Percentiles rank a stretch among this genome's conserved stretches.
phyloP scores from a whole-genome alignment of 1,140 invertebrate genomes.

The Brachionus manjavacas region DNA sequence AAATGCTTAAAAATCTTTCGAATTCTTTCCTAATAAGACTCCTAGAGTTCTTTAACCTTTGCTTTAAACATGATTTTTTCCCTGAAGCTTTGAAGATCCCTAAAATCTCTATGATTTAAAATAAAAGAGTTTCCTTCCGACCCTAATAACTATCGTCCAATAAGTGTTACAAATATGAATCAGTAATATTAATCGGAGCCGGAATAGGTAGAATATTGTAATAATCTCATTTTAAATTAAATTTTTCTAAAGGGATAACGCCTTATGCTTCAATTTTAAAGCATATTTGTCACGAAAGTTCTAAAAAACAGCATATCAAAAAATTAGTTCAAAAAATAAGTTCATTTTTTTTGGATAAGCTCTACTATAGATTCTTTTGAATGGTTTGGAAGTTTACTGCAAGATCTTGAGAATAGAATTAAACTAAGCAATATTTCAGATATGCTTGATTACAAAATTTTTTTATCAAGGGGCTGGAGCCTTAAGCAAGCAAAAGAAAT shows the following conservation, averaged over 20 bases:
- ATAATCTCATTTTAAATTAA: too few species aligned
- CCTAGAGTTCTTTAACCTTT: too few species aligned
- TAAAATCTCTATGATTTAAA: too few species aligned
- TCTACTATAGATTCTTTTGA: background rate
- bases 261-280: slow-evolving; percentile 98
- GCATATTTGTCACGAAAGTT: slow-evolving; percentile 64
- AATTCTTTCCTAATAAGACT: too few species aligned
- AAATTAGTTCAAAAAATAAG: slow-evolving; percentile 13
- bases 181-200: too few species aligned
- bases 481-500: slow-evolving; percentile 48
- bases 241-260: slow-evolving; percentile 65
- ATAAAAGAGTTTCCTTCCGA: too few species aligned
- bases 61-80: too few species aligned
- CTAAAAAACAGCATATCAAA: background rate
- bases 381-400: slow-evolving; percentile 41
- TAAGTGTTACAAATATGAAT: too few species aligned
- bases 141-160: too few species aligned
- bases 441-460: slow-evolving; percentile 53
- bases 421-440: slow-evolving; percentile 44
- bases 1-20: too few species aligned
- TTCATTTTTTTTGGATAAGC: slow-evolving; percentile 43
- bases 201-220: too few species aligned
- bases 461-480: slow-evolving; percentile 54
- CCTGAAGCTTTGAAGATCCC: too few species aligned
- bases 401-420: slow-evolving; percentile 47